phyloP scores from a whole-genome alignment of 2,113 vertebrate species.

The Tauraco erythrolophus region DNA sequence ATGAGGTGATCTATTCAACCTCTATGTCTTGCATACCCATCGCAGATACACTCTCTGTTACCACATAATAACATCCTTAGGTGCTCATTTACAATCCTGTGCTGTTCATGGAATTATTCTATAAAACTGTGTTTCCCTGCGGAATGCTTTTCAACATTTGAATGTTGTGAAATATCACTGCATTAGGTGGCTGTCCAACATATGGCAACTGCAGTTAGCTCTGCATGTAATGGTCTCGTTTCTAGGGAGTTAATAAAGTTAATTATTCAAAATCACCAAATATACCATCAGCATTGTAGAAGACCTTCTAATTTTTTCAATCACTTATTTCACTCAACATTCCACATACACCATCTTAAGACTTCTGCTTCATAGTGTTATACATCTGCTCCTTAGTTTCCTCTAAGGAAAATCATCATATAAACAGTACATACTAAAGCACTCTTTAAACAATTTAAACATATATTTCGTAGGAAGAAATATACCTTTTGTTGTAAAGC shows the following conservation, averaged over 20 bases:
- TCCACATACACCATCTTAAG: neutral
- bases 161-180: neutral
- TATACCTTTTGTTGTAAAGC: neutral
- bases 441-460: neutral
- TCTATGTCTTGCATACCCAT: neutral
- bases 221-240: neutral
- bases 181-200: neutral
- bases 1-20: neutral
- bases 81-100: neutral
- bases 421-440: neutral
- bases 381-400: neutral
- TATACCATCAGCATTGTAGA: neutral
- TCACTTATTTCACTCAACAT: neutral
- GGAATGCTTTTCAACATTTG: neutral
- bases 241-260: constrained; percentile 7
- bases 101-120: neutral
- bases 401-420: neutral
- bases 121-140: neutral
- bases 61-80: neutral
- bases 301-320: neutral
- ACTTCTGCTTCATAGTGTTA: neutral
- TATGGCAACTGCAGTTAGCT: constrained; percentile 11
- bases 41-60: neutral
- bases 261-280: constrained; percentile 32
- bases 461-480: neutral